phyloP scores from a whole-genome alignment of 2,797 vertebrate species.

The Pitangus sulphuratus region DNA sequence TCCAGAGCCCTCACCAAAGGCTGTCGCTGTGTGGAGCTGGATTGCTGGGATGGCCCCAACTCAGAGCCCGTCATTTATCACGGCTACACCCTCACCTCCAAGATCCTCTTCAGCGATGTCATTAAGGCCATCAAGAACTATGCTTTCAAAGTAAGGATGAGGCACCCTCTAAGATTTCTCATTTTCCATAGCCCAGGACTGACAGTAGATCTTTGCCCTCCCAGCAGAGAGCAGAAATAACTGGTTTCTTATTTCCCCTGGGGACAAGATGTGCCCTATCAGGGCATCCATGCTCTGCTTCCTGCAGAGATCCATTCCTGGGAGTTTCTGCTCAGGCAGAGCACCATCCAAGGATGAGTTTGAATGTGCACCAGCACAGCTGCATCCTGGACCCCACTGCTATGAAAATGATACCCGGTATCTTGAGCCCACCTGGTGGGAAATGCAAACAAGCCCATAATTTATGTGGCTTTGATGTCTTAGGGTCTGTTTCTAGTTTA shows the following conservation, averaged over 20 bases:
- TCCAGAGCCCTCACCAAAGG: constrained; percentile 90
- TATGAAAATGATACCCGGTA: neutral
- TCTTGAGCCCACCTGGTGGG: neutral
- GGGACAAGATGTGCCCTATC: neutral
- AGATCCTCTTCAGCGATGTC: constrained; percentile 92
- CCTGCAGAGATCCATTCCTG: neutral
- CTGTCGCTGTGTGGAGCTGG: constrained; percentile 95
- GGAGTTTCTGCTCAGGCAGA: neutral
- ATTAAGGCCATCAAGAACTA: constrained; percentile 91
- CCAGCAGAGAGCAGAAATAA: neutral
- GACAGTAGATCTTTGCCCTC: neutral
- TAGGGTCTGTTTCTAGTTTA: neutral
- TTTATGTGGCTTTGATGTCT: neutral
- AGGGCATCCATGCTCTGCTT: neutral
- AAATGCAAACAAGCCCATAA: rapidly evolving
- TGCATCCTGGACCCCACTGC: neutral
- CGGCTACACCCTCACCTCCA: constrained; percentile 95
- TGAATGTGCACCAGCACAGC: neutral
- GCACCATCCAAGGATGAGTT: neutral
- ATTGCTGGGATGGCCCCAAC: constrained; percentile 93
- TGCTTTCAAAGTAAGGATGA: constrained; percentile 88
- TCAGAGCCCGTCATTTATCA: constrained; percentile 94
- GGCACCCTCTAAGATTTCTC: neutral
- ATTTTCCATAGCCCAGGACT: neutral
- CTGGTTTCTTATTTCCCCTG: neutral